Percentiles rank a stretch among this genome's conserved stretches.
Conservation (phyloP, 1,140 invertebrate genomes). For the Drosophila insularis region DNA sequence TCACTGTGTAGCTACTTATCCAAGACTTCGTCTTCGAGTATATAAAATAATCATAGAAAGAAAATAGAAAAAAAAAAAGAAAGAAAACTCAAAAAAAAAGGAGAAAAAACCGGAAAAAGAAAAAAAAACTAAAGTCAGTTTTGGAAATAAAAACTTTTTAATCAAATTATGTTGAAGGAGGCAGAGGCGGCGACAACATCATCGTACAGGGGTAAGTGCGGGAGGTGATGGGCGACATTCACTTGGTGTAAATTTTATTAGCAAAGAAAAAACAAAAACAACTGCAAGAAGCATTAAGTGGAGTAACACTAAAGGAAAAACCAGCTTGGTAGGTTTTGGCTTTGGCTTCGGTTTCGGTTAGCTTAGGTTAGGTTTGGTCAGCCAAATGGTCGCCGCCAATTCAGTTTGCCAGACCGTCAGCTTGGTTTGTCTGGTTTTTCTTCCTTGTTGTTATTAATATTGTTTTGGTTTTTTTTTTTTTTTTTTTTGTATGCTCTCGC, state of each 20-base stretch:
- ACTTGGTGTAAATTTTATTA: conserved; percentile 8
- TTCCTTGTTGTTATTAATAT: neutral
- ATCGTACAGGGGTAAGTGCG: neutral
- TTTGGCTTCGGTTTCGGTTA: conserved; percentile 2
- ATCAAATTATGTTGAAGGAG: conserved; percentile 4
- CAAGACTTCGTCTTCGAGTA: neutral
- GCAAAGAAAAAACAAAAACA: neutral
- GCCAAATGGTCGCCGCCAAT: neutral
- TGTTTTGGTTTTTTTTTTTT: neutral
- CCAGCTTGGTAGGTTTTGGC: conserved; percentile 4
- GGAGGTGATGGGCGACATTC: neutral
- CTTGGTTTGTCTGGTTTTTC: conserved; percentile 4
- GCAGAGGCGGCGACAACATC: neutral
- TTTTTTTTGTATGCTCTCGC: neutral
- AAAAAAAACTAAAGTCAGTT: neutral
- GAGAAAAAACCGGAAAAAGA: neutral
- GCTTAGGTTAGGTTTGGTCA: neutral
- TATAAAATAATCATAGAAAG: conserved; percentile 1
- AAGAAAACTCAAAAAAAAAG: neutral
- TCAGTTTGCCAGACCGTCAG: neutral
- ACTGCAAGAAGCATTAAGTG: conserved; percentile 5
- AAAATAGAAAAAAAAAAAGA: neutral
- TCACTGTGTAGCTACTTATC: neutral
- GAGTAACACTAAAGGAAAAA: conserved; percentile 8
- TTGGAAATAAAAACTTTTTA: conserved; percentile 12